Evolutionary conservation across 1,140 invertebrate species (phyloP), one percentile per base, ranked within the genome.

Genomic region (Leptonema lineaticorne): DNA sequence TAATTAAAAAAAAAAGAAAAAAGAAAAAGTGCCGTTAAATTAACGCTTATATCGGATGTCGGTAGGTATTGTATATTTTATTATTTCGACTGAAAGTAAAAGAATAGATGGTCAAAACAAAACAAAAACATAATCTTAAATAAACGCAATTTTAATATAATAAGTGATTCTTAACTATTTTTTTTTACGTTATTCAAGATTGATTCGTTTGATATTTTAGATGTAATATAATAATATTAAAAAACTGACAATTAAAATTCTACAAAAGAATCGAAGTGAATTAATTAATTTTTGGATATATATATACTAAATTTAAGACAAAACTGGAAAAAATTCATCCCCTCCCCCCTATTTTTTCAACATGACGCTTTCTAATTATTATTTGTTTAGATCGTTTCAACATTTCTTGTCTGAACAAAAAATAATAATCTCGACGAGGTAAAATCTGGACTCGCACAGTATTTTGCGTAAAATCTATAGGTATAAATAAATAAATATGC

Each of bases 1-100:
- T 76, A 53, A 76, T 77, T 70, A 76, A 78, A 68, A 78, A 78
- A 11, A 5, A 33, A n/a, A n/a, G n/a, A n/a, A n/a, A n/a, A n/a
- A n/a, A n/a, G n/a, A n/a, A n/a, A n/a, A n/a, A n/a, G n/a, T n/a
- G n/a, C n/a, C n/a, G n/a, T n/a, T n/a, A n/a, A n/a, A n/a, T n/a
- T n/a, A 11, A 33, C 30, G 30, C 11, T 33, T 33, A 33, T 33
- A 33, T 6, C 11, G 30, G 5, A 33, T 33, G 5, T 5, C 30
- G 30, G 30, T 33, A 11, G 30, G 11, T 33, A 33, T 33, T 33
- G 5, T 33, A 33, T 33, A 33, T 33, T 33, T 53, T 11, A n/a
- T 14, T 53, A 11, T n/a, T 53, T 20, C 50, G n/a, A 53, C 20
- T 53, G 1, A 53, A 26, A 22, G 50, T 53, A 11, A 53, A 53